phyloP scores from a whole-genome alignment of 2,888 invertebrate genomes.

The Tanytarsus gracilentus region DNA sequence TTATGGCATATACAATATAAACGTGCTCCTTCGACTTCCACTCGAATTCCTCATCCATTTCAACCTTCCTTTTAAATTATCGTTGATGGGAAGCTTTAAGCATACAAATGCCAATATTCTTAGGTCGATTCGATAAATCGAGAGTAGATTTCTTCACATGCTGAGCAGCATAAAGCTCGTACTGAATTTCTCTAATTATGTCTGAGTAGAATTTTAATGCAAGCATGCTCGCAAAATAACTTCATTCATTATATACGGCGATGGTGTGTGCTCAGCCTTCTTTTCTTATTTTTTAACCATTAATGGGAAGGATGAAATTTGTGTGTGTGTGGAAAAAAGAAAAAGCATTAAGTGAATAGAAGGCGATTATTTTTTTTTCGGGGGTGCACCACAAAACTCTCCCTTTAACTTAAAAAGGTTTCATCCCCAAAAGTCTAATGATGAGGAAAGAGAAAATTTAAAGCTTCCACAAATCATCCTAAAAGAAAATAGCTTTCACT shows the following conservation, averaged over 20 bases:
- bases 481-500: too few species aligned
- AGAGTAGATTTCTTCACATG: too few species aligned
- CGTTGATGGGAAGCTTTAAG: too few species aligned
- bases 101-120: too few species aligned
- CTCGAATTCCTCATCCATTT: too few species aligned
- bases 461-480: too few species aligned
- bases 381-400: too few species aligned
- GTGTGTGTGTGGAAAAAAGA: neutral
- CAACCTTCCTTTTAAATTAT: too few species aligned
- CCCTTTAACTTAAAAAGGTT: conserved; percentile 13
- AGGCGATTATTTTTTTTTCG: neutral
- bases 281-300: too few species aligned
- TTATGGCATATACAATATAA: neutral
- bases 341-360: conserved; percentile 1
- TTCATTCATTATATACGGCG: neutral
- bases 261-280: neutral
- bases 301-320: neutral
- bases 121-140: too few species aligned
- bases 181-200: conserved; percentile 2
- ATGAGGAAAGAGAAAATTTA: too few species aligned
- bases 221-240: neutral
- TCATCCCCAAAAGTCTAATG: neutral
- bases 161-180: too few species aligned
- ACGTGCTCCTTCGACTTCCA: neutral
- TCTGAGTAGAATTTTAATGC: conserved; percentile 6